Evolutionary conservation across 2,888 invertebrate species (phyloP), one percentile per base, ranked within the genome.

Genomic region (Chrysolina oricalcia): DNA sequence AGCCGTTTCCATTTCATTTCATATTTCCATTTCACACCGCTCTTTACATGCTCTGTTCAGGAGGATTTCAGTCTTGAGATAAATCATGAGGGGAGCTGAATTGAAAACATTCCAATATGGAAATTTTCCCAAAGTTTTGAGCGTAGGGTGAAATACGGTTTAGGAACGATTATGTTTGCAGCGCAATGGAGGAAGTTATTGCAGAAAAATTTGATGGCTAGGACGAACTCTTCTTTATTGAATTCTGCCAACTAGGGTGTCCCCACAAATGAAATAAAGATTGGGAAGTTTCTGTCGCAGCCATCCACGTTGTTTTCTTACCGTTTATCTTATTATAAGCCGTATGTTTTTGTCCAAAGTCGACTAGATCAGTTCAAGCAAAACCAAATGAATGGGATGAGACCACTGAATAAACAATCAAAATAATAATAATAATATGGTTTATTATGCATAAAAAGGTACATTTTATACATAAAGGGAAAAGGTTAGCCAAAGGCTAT

Each of bases 1-100:
- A 35, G n/a, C 23, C 6, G 27, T 27, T 59, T 35, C 10, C 27
- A 10, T 59, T 59, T 59, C 27, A 10, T 59, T 27, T 59, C 11
- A 35, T 59, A 27, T 59, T 59, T 59, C 10, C 35, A n/a, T 59
- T 59, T 27, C 59, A 35, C 59, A 59, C 23, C n/a, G 35, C n/a
- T 10, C 27, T 59, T 59, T 27, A 27, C 27, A n/a, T 59, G 59
- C n/a, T 23, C 27, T 17, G 27, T 59, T n/a, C 23, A n/a, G n/a
- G 59, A 35, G 27, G 59, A 59, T 59, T 59, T 59, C 35, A 6
- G 13, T 21, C 53, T 53, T 19, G 21, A 13, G 11, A 53, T 53
- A 21, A 53, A 53, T 59, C 59, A 35, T 59, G 27, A 35, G 23
- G 2, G 59, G n/a, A 27, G n/a, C 35, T 59, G 35, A 59, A 27